Evolutionary conservation across 2,113 vertebrate species (phyloP), one percentile per base, ranked within the genome.

Genomic region (Tretioscincus oriximinensis): DNA sequence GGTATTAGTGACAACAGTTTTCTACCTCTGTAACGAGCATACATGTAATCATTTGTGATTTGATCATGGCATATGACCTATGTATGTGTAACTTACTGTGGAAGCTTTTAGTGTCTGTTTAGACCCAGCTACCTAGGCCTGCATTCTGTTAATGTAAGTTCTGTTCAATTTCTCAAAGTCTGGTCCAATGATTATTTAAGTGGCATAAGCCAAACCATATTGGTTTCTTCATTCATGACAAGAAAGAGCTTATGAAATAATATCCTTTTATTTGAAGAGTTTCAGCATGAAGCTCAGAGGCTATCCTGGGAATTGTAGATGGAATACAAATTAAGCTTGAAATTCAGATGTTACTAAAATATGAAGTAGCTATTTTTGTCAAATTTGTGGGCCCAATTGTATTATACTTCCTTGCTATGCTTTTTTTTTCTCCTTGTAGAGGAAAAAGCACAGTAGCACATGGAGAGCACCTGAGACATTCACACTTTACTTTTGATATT

Each of bases 1-100:
- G 51, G 60, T 77, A 77, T 73, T 85, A 68, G 73, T 77, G 78
- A 81, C 49, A 65, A 83, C 24, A 78, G 67, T 80, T 82, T 41
- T 80, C 26, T 70, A 0, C 21, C 78, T 41, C 2, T 10, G 1
- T 72, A 83, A 21, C 26, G 73, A 2, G 9, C 29, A 78, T 0
- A 20, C 72, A 31, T 5, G 0, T 75, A 61, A 81, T 61, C 64
- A 68, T 68, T 29, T 29, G 10, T 61, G 31, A 61, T 66, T 28
- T 63, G 71, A 9, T 0, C 9, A 31, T 18, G 67, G 51, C 9
- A 58, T 54, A 41, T 26, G 29, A 16, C 61, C 11, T 26, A 12
- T 29, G 35, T 41, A 41, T 79, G 24, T 47, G 6, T 81, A 49
- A 60, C 45, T 58, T 60, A 68, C 58, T 31, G 22, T 41, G 24